Conservation (phyloP, 1,140 invertebrate genomes). For the Teleogryllus occipitalis region DNA sequence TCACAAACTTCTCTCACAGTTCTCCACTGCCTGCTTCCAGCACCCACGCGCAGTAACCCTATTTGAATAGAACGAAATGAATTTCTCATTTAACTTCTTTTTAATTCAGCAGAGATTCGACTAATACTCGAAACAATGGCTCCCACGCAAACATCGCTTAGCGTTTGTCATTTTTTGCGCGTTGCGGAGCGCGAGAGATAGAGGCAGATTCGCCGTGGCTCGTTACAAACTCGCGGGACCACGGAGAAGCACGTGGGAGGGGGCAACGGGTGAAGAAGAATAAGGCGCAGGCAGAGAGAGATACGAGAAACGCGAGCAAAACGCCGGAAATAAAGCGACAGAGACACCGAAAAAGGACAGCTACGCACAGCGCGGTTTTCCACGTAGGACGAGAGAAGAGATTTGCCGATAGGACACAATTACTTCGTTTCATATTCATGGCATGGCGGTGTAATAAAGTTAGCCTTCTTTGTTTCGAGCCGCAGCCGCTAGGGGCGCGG, state of each 20-base stretch:
- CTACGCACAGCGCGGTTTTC: too few relatives aligned
- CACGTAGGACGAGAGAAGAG: too few relatives aligned
- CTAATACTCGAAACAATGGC: constrained; percentile 1
- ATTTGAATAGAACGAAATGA: background rate
- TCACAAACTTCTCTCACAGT: too few relatives aligned
- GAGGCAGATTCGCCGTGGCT: background rate
- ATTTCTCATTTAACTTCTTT: constrained; percentile 2
- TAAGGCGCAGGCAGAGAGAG: too few relatives aligned
- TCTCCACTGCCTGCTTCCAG: too few relatives aligned
- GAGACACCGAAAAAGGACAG: too few relatives aligned
- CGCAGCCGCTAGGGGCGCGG: too few relatives aligned
- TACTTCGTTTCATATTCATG: constrained; percentile 1
- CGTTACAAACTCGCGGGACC: background rate
- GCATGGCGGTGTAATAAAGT: background rate
- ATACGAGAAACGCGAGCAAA: too few relatives aligned
- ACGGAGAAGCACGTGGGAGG: too few relatives aligned
- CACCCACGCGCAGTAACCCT: background rate
- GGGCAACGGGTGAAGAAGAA: too few relatives aligned
- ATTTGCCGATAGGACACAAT: background rate
- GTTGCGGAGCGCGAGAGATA: background rate
- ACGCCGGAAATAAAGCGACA: too few relatives aligned
- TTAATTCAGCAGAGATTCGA: constrained; percentile 4
- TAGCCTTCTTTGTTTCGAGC: background rate
- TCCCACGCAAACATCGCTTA: background rate
- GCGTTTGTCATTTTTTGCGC: background rate